Base-by-base conservation (phyloP, 1,140 invertebrate species). In the Coenobita brevimanus region DNA sequence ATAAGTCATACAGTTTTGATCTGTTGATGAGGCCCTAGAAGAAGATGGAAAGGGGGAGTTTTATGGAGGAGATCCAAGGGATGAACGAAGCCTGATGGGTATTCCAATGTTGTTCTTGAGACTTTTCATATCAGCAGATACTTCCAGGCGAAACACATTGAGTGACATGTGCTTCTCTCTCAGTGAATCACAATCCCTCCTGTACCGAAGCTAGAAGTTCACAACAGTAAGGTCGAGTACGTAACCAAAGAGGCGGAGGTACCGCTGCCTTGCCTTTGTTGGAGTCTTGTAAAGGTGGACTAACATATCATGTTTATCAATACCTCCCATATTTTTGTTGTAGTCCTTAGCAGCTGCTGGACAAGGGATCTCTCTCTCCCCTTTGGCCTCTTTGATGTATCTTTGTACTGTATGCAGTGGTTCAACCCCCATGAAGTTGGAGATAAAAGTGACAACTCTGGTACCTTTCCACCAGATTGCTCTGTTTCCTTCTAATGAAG, bases 281-380 rank as follows among this genome's bases (percentile, higher is more conserved):
- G 69, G 82, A 2, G 82, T 27, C 30, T 85, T 85, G 67, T 78
- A 85, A 21, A 83, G 62, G 62, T 83, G 81, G 10, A 60, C 69
- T 27, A 83, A 33, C 60, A 83, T 83, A 60, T 85, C 43, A 17
- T 1, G 36, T 38, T 78, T 85, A 30, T 76, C 82, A 13, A 85
- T 75, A 13, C 82, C 3, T 0, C 67, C 82, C 84, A 82, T 82
- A 15, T 82, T 62, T 13, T 60, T 60, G 73, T 76, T 85, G n/a
- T 85, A 85, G 38, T 79, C n/a, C 67, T 85, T 85, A 6, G 75
- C 75, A 8, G 75, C 82, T 17, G 13, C 21, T 2, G 82, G 67
- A 46, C 38, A 80, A 10, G 82, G 36, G 24, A 85, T n/a, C n/a
- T 75, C 62, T 8, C 6, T 24, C 62, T 67, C n/a, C 62, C n/a